These are phyloP conservation scores for Chaetodon trifascialis DNA, from an alignment of 2,113 vertebrate species.

Conservation along the genomic window DNA sequence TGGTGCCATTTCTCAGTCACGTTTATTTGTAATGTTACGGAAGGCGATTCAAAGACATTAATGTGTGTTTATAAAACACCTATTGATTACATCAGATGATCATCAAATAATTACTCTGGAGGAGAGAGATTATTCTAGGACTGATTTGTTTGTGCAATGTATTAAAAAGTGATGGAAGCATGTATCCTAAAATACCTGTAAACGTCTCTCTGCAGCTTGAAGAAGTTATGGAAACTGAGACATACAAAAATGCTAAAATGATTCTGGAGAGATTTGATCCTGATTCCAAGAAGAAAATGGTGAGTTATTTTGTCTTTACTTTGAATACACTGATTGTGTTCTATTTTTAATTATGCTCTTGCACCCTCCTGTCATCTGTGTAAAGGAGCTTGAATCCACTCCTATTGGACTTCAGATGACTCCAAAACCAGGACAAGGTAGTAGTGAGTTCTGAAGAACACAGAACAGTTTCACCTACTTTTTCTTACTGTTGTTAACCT, in stretches of 20 bases:
- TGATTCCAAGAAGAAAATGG: slow-evolving; percentile 91
- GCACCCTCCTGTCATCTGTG: slow-evolving; percentile 33
- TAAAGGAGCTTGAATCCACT: slow-evolving; percentile 88
- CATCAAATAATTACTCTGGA: slow-evolving; percentile 18
- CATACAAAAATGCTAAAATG: slow-evolving; percentile 97
- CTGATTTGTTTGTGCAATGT: neutral
- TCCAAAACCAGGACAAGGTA: slow-evolving; percentile 95
- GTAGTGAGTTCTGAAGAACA: neutral
- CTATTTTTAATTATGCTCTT: neutral
- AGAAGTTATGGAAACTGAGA: slow-evolving; percentile 99
- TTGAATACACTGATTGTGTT: neutral
- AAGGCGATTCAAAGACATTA: slow-evolving; percentile 44
- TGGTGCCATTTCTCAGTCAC: slow-evolving; percentile 33
- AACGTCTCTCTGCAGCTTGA: slow-evolving; percentile 88
- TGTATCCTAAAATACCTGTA: neutral
- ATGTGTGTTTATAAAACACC: slow-evolving; percentile 9
- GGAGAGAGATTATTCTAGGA: neutral
- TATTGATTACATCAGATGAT: slow-evolving; percentile 46
- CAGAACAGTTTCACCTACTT: neutral
- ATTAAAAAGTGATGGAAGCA: neutral
- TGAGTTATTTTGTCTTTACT: slow-evolving; percentile 72
- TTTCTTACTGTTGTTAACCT: slow-evolving; percentile 22
- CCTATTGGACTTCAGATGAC: slow-evolving; percentile 87
- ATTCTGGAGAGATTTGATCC: slow-evolving; percentile 99
- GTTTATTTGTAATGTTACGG: slow-evolving; percentile 29